Percentiles rank a stretch among this genome's conserved stretches.
Evolutionary conservation across 2,113 vertebrate species (phyloP).

Genomic region (Oryzias celebensis): DNA sequence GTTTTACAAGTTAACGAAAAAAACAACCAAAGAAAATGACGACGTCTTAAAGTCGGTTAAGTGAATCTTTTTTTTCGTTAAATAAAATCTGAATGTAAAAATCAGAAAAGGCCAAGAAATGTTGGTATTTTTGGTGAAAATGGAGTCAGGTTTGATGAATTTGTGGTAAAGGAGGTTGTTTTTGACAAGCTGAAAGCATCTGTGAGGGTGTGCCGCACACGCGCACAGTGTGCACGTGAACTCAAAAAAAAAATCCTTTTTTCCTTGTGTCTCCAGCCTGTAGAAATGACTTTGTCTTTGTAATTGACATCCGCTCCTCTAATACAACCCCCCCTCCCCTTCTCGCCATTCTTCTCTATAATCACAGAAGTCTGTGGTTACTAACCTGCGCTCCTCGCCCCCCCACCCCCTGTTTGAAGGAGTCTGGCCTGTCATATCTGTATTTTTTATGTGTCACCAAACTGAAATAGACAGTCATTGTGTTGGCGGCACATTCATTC

Average conservation of each 20-base stretch:
- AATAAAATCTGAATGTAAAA: no score
- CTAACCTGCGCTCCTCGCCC: slow-evolving; percentile 69
- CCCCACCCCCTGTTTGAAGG: slow-evolving; percentile 56
- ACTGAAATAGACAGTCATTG: slow-evolving; percentile 79
- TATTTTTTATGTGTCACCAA: slow-evolving; percentile 78
- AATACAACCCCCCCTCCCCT: slow-evolving; percentile 24
- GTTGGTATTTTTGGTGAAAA: no score
- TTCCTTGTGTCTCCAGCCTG: slow-evolving; percentile 36
- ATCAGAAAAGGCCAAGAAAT: no score
- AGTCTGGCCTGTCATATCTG: slow-evolving; percentile 74
- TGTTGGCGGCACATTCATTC: slow-evolving; percentile 80
- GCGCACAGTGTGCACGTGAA: slow-evolving; percentile 49
- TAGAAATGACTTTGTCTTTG: slow-evolving; percentile 69
- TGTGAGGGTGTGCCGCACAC: neutral
- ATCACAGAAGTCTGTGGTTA: slow-evolving; percentile 67
- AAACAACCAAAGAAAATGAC: no score
- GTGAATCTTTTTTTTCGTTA: no score
- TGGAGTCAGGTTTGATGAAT: no score
- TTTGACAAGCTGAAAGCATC: slow-evolving; percentile 11
- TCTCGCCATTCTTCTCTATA: slow-evolving; percentile 65
- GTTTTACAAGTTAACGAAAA: no score
- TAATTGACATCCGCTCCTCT: slow-evolving; percentile 75
- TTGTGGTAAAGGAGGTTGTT: no score
- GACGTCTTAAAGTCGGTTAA: no score
- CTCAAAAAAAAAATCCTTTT: slow-evolving; percentile 58